Conservation (phyloP, 2,797 vertebrate genomes). For the Amphiprion clarkii region DNA sequence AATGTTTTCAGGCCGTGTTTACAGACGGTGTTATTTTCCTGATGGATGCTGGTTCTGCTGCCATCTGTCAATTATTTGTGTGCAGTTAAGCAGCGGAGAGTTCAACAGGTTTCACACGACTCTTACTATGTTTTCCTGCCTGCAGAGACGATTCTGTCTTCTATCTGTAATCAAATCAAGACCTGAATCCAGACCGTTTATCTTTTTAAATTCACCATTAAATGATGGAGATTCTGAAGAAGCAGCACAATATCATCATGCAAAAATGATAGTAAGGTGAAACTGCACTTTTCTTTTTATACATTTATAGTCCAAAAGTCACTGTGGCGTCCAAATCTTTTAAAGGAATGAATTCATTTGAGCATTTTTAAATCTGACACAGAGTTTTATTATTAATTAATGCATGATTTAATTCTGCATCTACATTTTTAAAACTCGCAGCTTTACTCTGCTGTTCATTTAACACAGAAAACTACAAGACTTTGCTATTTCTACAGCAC, state of each 20-base stretch:
- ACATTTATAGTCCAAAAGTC: no score
- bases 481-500: no score
- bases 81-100: constrained; percentile 23
- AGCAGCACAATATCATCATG: neutral
- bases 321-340: no score
- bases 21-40: constrained; percentile 32
- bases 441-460: no score
- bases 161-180: neutral
- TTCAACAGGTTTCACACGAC: constrained; percentile 34
- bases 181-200: neutral
- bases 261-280: no score
- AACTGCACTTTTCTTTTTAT: no score
- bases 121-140: constrained; percentile 3
- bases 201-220: neutral
- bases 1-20: constrained; percentile 35
- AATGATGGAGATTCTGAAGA: neutral
- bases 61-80: constrained; percentile 49
- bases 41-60: constrained; percentile 38
- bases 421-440: no score
- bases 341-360: no score
- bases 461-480: no score
- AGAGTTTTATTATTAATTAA: no score
- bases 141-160: neutral
- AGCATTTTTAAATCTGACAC: no score
- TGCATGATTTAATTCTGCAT: no score